Base-by-base conservation (phyloP, 2,888 invertebrate species). In the Malthinus seriepunctatus region DNA sequence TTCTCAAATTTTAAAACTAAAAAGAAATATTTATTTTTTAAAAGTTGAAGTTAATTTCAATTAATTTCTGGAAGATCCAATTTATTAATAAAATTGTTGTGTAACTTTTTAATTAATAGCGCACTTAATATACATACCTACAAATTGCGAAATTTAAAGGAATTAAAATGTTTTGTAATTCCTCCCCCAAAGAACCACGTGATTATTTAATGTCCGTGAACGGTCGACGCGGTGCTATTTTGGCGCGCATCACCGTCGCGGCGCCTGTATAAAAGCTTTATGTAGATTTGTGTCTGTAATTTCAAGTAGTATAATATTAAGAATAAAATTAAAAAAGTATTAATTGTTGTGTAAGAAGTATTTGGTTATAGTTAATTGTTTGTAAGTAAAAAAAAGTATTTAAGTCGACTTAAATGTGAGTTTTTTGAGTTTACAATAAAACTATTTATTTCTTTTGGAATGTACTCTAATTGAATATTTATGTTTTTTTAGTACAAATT, bases 201-300 rank as follows among this genome's bases (percentile, higher is more conserved):
- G 62, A 58, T 35, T 46, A 23, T 44, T 34, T 31, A 50, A 58
- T 54, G 44, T 52, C 56, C 56, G 52, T 60, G 56, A 63, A 63
- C 55, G 65, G 67, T 65, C 67, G 66, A 65, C 66, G 65, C 69
- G 68, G 23, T 23, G 23, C 23, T 68, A 69, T 69, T 69, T 68
- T 68, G 69, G 69, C 68, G 64, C 63, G 63, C 44, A 62, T 57
- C 60, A 59, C 58, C 63, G 64, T 60, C 66, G 60, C 53, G 64
- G 59, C 64, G 66, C 63, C 59, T 46, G 54, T 51, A 37, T 44
- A 61, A 61, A 63, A 61, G 63, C 54, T 51, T 63, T 52, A 57
- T 61, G 55, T 39, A 23, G 51, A 47, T 23, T 55, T 46, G 49
- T 59, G 56, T 56, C 61, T 55, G 58, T 60, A 57, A 62, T 61